Evolutionary conservation across 2,888 invertebrate genomes (phyloP).

Genomic region (Nephrotoma appendiculata): DNA sequence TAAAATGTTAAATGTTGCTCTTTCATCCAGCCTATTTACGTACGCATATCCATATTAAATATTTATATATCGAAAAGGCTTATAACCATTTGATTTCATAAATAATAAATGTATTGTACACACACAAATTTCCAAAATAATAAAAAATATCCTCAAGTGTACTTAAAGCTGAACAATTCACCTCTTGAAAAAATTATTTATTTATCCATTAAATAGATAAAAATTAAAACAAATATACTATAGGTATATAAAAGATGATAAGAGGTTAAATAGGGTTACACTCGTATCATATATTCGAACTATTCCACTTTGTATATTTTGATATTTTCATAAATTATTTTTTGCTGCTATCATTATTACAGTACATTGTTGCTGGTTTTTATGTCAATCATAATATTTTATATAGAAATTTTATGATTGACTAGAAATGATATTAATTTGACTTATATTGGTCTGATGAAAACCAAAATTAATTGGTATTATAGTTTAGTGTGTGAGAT

Average conservation of each 20-base stretch:
- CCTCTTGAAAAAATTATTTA: neutral
- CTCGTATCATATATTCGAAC: neutral
- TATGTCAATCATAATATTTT: neutral
- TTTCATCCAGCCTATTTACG: no score
- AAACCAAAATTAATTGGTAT: neutral
- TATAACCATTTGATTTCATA: no score
- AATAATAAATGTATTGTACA: no score
- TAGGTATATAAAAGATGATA: neutral
- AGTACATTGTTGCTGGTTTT: neutral
- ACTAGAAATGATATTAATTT: neutral
- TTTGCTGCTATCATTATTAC: neutral
- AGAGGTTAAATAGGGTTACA: neutral
- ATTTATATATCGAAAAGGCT: no score
- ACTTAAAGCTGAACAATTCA: neutral
- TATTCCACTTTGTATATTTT: neutral
- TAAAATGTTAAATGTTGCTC: no score
- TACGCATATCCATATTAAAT: no score
- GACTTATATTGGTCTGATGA: neutral
- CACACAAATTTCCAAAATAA: neutral
- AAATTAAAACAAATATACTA: neutral
- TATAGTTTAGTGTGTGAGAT: neutral
- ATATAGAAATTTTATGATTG: neutral
- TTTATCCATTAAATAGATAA: neutral
- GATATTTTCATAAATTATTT: neutral
- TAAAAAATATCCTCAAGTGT: neutral